These are phyloP conservation scores for Cyprinodon diabolis DNA, from an alignment of 2,797 vertebrate genomes.

Conservation along the genomic window DNA sequence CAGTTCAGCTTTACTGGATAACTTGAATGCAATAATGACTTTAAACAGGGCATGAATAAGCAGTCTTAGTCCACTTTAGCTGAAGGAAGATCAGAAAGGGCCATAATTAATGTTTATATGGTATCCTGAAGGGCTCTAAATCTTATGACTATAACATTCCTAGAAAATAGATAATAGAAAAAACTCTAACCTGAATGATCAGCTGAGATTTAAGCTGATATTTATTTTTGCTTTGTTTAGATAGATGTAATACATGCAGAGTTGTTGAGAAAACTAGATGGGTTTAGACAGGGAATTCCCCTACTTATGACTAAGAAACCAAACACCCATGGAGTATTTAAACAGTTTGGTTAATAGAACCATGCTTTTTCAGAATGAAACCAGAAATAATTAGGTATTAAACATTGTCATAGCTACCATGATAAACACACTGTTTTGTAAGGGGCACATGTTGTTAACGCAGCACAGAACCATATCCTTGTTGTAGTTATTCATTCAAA, in stretches of 20 bases:
- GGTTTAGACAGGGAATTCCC: slow-evolving; percentile 4
- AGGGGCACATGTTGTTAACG: neutral
- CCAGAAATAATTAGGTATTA: slow-evolving; percentile 8
- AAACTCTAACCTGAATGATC: neutral
- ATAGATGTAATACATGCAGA: neutral
- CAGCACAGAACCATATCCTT: neutral
- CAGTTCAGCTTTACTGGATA: neutral
- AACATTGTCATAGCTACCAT: slow-evolving; percentile 4
- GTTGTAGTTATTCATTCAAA: neutral
- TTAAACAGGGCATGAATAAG: slow-evolving; percentile 10
- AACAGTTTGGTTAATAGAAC: neutral
- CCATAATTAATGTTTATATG: slow-evolving; percentile 28
- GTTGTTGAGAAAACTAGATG: neutral
- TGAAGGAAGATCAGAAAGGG: slow-evolving; percentile 13
- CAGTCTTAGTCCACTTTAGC: slow-evolving; percentile 6
- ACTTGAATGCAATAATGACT: slow-evolving; percentile 1
- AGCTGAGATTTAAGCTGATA: neutral
- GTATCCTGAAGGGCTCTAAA: neutral
- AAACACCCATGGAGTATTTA: neutral
- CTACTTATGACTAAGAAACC: slow-evolving; percentile 2
- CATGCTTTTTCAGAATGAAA: neutral
- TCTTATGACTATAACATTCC: neutral
- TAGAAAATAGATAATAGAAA: slow-evolving; percentile 1
- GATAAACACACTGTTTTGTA: slow-evolving; percentile 3
- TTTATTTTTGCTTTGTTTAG: neutral